Conservation (phyloP, 2,888 invertebrate genomes). For the Pterostichus madidus region DNA sequence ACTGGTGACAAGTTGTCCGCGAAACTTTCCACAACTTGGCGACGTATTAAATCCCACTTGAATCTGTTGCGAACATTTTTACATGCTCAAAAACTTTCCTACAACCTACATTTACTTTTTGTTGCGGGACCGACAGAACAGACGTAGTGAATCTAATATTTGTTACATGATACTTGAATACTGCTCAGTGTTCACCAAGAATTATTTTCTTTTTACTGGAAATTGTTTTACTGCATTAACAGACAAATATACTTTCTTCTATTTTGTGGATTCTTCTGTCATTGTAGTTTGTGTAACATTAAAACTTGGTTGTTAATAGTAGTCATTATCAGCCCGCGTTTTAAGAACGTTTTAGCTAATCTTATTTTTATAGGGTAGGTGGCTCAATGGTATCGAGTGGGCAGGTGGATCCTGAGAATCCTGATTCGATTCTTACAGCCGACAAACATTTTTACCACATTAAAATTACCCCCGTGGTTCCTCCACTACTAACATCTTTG, state of each 20-base stretch:
- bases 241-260: not conserved
- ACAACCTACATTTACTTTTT: constrained; percentile 51
- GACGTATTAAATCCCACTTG: constrained; percentile 59
- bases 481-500: too few species aligned
- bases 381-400: too few species aligned
- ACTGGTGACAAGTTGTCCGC: constrained; percentile 16
- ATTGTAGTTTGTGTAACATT: too few species aligned
- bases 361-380: too few species aligned
- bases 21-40: constrained; percentile 31
- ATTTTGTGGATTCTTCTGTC: too few species aligned
- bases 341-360: too few species aligned
- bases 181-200: constrained; percentile 5
- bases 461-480: too few species aligned
- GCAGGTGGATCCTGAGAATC: too few species aligned
- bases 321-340: too few species aligned
- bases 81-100: constrained; percentile 52
- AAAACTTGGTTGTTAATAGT: too few species aligned
- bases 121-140: not conserved
- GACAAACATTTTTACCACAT: too few species aligned
- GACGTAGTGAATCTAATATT: constrained; percentile 28
- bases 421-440: too few species aligned
- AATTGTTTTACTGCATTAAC: constrained; percentile 27
- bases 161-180: constrained; percentile 39
- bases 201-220: constrained; percentile 31
- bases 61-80: constrained; percentile 55